Evolutionary conservation across 2,888 invertebrate genomes (phyloP), one percentile per base, ranked within the genome.

Genomic region (Hydriomena furcata): DNA sequence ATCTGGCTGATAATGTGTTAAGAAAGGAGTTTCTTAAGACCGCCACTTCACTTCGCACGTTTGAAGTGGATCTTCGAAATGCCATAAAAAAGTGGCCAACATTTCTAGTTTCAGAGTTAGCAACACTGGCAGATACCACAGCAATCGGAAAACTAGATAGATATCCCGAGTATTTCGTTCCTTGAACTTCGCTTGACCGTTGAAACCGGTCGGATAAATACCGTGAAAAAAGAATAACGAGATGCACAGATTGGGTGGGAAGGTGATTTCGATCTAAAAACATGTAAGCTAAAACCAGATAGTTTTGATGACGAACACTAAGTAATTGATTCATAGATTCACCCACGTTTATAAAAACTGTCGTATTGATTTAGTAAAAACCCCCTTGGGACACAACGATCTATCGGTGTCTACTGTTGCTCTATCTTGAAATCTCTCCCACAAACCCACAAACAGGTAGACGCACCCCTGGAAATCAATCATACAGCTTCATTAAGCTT

Each of bases 401-500:
- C 11, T 10, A 34, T 34, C 27, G 25, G 11, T 28, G 27, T 35
- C 27, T 13, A 3, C 6, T 6, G n/a, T 11, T 25, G 34, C 34
- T 42, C 25, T 32, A 43, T 44, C 36, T 30, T 12, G 4, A 24
- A 17, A 43, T 43, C 43, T 45, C 36, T 45, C 45, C 24, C 30
- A 42, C 42, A 38, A 38, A 23, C 28, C 13, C 10, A 24, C 32
- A 32, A 49, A 43, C 45, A 43, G 37, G 42, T 38, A 38, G 31
- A 40, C 51, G 21, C 45, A 31, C 37, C 32, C 25, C 32, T 13
- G 1, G 36, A 30, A 42, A 54, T 50, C 50, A 49, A 42, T 50
- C 49, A 50, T 37, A 28, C 34, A 38, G 44, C 47, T 50, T 44
- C 46, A 52, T 50, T 52, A 51, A 43, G 41, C 36, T 41, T 40